Base-by-base conservation (phyloP, 1,140 invertebrate genomes). In the Mycetomoellerius zeteki region DNA sequence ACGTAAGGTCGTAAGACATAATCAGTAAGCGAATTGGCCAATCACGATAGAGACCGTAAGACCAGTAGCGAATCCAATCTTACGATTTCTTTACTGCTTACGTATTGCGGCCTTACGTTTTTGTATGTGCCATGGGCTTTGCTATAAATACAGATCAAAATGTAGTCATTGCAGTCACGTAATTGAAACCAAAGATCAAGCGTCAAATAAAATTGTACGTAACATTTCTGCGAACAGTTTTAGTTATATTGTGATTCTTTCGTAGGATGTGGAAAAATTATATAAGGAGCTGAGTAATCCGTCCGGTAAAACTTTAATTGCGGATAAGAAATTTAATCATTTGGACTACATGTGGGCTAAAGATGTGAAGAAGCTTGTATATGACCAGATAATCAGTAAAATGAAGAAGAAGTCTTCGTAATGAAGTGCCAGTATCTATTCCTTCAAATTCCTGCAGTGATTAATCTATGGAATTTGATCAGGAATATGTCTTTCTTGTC, bases 301-400 rank as follows among this genome's bases (percentile, higher is more conserved):
- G n/a, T 71, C 92, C 24, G 96, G 96, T 16, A 96, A 96, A 92
- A 96, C 65, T 5, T 10, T 58, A 50, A 96, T 97, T 2, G 94
- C 96, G 0, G 86, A 96, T 67, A 87, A 95, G 0, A 94, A 95
- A 77, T 97, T 97, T 86, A 97, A 97, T 90, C 97, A 97, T 90
- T 91, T 97, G 80, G 97, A 97, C 88, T 97, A 96, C 90, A 93
- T 97, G 10, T 97, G 96, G 95, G 97, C 96, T 0, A 96, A 96
- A 50, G 96, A 97, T 84, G 96, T 96, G 0, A 96, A 96, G 47
- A 92, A 92, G 60, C 91, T 97, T n/a, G 90, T 97, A 0, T 97
- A 97, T 86, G 91, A 96, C 47, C 93, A 96, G 7, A 37, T 90
- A 30, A 4, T 90, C 0, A 27, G 1, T 10, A 3, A 1, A 60